phyloP scores from a whole-genome alignment of 2,888 invertebrate species.

The Calliscelio sp. region DNA sequence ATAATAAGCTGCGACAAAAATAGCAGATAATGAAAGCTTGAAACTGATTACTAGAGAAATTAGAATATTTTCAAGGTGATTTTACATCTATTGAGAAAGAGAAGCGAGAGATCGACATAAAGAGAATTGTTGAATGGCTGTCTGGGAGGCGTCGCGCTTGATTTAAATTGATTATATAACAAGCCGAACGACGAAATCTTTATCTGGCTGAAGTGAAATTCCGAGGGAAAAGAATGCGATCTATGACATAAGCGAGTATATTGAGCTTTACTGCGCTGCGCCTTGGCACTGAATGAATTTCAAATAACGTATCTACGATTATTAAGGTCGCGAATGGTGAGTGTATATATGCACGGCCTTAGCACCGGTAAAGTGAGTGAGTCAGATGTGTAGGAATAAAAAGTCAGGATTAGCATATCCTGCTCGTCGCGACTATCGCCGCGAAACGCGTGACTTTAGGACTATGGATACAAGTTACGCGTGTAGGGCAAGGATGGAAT shows the following conservation, averaged over 20 bases:
- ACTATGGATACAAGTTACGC: slow-evolving; percentile 18
- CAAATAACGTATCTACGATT: slow-evolving; percentile 31
- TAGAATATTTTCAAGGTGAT: too few relatives aligned
- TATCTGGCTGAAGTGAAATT: slow-evolving; percentile 17
- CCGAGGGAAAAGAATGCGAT: slow-evolving; percentile 19
- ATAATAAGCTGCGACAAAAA: too few relatives aligned
- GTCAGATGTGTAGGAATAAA: slow-evolving; percentile 62
- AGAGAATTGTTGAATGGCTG: background rate
- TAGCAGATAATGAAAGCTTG: too few relatives aligned
- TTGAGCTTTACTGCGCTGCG: slow-evolving; percentile 26
- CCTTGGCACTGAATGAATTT: slow-evolving; percentile 44
- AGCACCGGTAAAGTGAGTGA: slow-evolving; percentile 63
- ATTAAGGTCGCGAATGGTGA: slow-evolving; percentile 45
- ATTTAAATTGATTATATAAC: slow-evolving; percentile 20
- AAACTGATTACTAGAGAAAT: too few relatives aligned
- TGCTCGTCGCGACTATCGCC: slow-evolving; percentile 42
- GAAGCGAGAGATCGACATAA: background rate
- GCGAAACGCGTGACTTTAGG: slow-evolving; percentile 34
- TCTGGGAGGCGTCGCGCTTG: background rate
- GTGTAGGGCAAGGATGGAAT: slow-evolving; percentile 60
- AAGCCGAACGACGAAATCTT: background rate
- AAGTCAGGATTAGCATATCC: slow-evolving; percentile 63
- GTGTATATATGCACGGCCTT: slow-evolving; percentile 47
- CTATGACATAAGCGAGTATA: slow-evolving; percentile 32
- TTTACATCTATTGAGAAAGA: too few relatives aligned